A percentile compares a stretch with the other conserved stretches of the same genome.
Conservation (phyloP, 2,888 invertebrate genomes). For the Drosophila subquinaria region DNA sequence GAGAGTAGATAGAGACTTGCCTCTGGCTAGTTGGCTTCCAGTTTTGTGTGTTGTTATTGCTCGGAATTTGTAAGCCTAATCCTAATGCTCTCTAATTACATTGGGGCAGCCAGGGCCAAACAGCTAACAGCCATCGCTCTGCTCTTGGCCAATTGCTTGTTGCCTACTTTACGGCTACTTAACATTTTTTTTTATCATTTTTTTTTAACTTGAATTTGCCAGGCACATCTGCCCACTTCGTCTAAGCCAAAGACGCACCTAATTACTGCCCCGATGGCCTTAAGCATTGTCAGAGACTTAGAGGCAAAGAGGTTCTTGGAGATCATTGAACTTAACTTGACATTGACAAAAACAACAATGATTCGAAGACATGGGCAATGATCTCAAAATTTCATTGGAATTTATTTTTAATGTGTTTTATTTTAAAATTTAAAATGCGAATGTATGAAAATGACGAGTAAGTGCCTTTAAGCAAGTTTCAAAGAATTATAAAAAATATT, state of each 20-base stretch:
- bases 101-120: constrained; percentile 25
- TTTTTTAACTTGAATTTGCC: constrained; percentile 43
- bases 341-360: background rate
- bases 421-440: too few species aligned
- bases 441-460: too few species aligned
- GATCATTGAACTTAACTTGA: constrained; percentile 49
- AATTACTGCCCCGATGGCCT: constrained; percentile 65
- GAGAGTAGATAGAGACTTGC: constrained; percentile 11
- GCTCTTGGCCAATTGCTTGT: constrained; percentile 44
- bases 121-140: constrained; percentile 26
- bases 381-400: background rate
- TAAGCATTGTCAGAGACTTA: constrained; percentile 9
- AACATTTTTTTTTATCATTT: constrained; percentile 46
- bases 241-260: constrained; percentile 56
- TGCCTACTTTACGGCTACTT: constrained; percentile 73
- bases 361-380: background rate
- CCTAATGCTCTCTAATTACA: constrained; percentile 81
- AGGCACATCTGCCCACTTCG: constrained; percentile 18
- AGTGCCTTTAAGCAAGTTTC: too few species aligned
- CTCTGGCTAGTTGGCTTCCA: constrained; percentile 54
- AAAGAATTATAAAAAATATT: too few species aligned
- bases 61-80: constrained; percentile 62
- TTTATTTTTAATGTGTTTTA: background rate
- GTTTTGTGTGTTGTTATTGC: constrained; percentile 51
- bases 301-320: constrained; percentile 14